Evolutionary conservation across 1,140 invertebrate species (phyloP), one percentile per base, ranked within the genome.

Genomic region (Drosophila arawakana): DNA sequence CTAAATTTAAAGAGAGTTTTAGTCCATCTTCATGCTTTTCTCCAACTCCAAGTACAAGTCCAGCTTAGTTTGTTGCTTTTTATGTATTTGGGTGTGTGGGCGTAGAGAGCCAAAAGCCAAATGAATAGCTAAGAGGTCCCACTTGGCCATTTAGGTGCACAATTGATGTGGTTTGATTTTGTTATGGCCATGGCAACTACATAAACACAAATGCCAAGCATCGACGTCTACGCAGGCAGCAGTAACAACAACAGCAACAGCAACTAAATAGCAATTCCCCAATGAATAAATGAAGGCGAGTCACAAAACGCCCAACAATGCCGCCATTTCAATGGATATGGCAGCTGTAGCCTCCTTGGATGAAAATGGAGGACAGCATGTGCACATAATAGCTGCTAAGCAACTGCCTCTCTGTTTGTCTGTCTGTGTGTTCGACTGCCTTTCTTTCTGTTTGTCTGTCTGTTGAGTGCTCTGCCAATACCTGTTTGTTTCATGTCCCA

Each of bases 151-250:
- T 89, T 89, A 89, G 84, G 71, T 78, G 76, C 77, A 89, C 80
- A 89, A 89, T 89, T 89, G 84, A 89, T 89, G 84, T 90, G 84
- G 78, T 89, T 89, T 89, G 84, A 89, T 89, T 89, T 89, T 78
- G 85, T 89, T 89, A 73, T 75, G 77, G 85, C 65, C 77, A 89
- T 76, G 76, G 85, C 75, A 76, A 79, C 85, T 69, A 78, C 77
- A 89, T 80, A 88, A 78, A 80, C 74, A 81, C 80, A 88, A 80
- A 62, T 84, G 80, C 70, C 62, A 78, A 72, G 60, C 73, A 69
- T 70, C 54, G 44, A 65, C 62, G 44, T 55, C 68, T 39, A 61
- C 55, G 57, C 37, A 39, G 25, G 8, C 21, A 18, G 39, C 21
- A 58, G 44, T 13, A 68, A 9, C 49, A 61, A 41, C 13, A 39